A percentile compares a stretch with the other conserved stretches of the same genome.
Evolutionary conservation across 2,113 vertebrate genomes (phyloP).

Genomic region (Thinocorus orbignyianus): DNA sequence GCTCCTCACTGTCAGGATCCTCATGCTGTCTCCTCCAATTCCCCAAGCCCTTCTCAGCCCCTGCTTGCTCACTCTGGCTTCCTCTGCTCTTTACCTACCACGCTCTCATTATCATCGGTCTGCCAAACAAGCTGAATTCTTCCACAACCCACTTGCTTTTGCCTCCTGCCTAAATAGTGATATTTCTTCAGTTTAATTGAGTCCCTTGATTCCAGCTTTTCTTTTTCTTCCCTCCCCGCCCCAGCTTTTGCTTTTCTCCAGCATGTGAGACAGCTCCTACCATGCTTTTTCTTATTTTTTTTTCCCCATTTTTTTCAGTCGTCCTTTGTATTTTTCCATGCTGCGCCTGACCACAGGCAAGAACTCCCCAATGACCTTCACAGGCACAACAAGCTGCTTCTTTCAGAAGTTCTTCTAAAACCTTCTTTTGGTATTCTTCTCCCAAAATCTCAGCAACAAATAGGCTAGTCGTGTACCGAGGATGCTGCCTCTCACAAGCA

Average conservation of each 20-base stretch:
- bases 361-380: not conserved
- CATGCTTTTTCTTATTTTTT: not conserved
- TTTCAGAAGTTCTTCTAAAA: not conserved
- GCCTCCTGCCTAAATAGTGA: not conserved
- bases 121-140: not conserved
- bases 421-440: not conserved
- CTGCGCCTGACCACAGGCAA: not conserved
- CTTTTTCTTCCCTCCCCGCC: fast-evolving
- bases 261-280: not conserved
- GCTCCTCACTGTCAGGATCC: not conserved
- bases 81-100: not conserved
- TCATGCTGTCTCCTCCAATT: not conserved
- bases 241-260: not conserved
- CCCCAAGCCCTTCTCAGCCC: not conserved
- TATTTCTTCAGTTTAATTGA: not conserved
- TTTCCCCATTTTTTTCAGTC: not conserved
- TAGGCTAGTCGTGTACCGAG: fast-evolving
- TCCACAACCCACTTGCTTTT: not conserved
- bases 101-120: not conserved
- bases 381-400: not conserved
- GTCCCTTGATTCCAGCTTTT: not conserved
- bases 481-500: not conserved
- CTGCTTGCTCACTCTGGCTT: not conserved
- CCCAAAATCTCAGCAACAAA: not conserved
- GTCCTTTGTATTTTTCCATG: not conserved